phyloP scores from a whole-genome alignment of 2,888 invertebrate genomes.

The Polydrusus cervinus region DNA sequence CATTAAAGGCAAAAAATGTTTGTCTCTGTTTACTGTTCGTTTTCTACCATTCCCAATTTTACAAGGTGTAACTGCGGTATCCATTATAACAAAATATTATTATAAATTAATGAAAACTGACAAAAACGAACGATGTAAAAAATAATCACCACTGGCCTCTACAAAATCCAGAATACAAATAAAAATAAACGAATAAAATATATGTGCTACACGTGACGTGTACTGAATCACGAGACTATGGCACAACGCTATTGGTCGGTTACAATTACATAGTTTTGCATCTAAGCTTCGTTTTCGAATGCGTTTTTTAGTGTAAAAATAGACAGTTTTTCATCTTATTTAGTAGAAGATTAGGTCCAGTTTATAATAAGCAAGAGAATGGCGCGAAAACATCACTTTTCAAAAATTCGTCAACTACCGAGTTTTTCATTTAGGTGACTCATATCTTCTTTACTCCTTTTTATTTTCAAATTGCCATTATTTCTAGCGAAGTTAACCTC shows the following conservation, averaged over 20 bases:
- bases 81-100: slow-evolving; percentile 10
- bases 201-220: not conserved
- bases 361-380: slow-evolving; percentile 21
- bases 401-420: slow-evolving; percentile 3
- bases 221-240: slow-evolving; percentile 15
- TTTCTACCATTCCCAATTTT: not conserved
- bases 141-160: too few species aligned
- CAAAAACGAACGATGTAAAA: too few species aligned
- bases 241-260: slow-evolving; percentile 7
- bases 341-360: not conserved
- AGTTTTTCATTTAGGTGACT: too few species aligned
- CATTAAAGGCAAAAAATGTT: not conserved
- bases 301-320: slow-evolving; percentile 10
- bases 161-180: too few species aligned
- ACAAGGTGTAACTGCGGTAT: slow-evolving; percentile 12
- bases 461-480: too few species aligned
- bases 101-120: not conserved
- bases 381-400: slow-evolving; percentile 18
- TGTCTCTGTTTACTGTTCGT: not conserved
- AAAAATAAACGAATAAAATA: slow-evolving; percentile 1
- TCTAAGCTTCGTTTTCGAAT: too few species aligned
- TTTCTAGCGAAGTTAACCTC: too few species aligned
- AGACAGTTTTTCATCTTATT: slow-evolving; percentile 12
- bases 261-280: too few species aligned
- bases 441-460: too few species aligned